phyloP scores from a whole-genome alignment of 2,797 vertebrate species.

The Rhinogobio ventralis region DNA sequence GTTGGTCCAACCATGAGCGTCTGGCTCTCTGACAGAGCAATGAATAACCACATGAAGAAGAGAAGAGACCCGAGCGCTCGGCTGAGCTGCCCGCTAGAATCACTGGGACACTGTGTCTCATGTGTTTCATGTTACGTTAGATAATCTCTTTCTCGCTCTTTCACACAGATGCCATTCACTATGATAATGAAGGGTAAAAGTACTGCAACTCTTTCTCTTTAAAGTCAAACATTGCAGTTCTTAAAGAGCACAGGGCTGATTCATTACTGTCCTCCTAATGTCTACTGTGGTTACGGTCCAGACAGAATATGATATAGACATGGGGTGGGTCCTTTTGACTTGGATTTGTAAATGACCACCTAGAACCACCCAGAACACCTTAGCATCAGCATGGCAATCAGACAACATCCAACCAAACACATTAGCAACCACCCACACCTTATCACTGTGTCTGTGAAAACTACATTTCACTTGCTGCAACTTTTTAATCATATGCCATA shows the following conservation, averaged over 20 bases:
- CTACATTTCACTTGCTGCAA: neutral
- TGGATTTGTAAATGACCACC: neutral
- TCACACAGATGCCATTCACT: conserved; percentile 4
- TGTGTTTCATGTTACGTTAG: conserved; percentile 59
- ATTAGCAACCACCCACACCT: neutral
- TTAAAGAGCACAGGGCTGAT: neutral
- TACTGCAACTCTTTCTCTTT: neutral
- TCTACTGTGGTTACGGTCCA: neutral
- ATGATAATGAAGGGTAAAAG: neutral
- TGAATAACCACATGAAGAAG: conserved; percentile 59
- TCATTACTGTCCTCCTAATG: neutral
- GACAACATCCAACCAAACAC: neutral
- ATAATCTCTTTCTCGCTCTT: conserved; percentile 54
- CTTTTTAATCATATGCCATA: no score
- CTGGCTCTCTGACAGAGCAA: conserved; percentile 57
- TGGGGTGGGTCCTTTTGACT: neutral
- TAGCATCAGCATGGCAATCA: neutral
- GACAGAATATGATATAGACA: neutral
- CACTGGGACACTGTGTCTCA: conserved; percentile 62
- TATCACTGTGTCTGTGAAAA: neutral
- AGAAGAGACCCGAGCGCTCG: conserved; percentile 47
- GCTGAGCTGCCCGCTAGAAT: conserved; percentile 49
- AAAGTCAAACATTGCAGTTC: neutral
- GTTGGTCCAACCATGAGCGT: conserved; percentile 39
- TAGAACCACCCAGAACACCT: neutral